These are phyloP conservation scores for Petromus typicus DNA, from an alignment of 2,113 vertebrate species.

Conservation along the genomic window DNA sequence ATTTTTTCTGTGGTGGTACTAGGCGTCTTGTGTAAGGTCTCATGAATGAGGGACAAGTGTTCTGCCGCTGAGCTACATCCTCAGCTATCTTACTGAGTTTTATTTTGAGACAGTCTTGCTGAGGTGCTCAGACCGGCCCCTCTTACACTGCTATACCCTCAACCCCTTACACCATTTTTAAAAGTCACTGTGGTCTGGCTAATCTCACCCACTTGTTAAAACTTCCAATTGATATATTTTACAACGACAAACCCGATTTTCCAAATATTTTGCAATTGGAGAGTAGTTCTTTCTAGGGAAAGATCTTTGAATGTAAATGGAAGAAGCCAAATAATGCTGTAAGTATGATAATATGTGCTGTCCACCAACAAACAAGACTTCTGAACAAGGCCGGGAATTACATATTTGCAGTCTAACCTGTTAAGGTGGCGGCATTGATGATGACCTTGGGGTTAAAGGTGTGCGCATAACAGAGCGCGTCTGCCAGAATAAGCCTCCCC, in stretches of 20 bases:
- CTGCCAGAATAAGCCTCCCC: slow-evolving; percentile 94
- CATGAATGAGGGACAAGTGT: neutral
- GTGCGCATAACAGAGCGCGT: slow-evolving; percentile 96
- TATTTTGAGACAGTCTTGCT: neutral
- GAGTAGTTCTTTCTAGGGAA: neutral
- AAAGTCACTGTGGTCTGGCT: neutral
- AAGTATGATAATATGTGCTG: neutral
- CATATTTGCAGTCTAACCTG: slow-evolving; percentile 90
- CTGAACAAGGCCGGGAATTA: neutral
- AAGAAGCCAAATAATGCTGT: neutral
- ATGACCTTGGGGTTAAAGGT: slow-evolving; percentile 93
- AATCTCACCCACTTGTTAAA: neutral
- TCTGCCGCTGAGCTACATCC: neutral
- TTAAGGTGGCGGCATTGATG: slow-evolving; percentile 96
- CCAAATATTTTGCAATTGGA: neutral
- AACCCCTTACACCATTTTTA: neutral
- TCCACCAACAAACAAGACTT: neutral
- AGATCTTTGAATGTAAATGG: neutral
- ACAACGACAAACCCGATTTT: neutral
- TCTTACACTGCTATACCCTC: neutral
- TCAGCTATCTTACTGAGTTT: neutral
- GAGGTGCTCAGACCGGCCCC: neutral
- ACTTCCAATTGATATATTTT: neutral
- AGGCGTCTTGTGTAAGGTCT: neutral
- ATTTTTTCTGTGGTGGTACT: neutral